Evolutionary conservation across 2,888 invertebrate species (phyloP), one percentile per base, ranked within the genome.

Genomic region (Troides oblongomaculatus): DNA sequence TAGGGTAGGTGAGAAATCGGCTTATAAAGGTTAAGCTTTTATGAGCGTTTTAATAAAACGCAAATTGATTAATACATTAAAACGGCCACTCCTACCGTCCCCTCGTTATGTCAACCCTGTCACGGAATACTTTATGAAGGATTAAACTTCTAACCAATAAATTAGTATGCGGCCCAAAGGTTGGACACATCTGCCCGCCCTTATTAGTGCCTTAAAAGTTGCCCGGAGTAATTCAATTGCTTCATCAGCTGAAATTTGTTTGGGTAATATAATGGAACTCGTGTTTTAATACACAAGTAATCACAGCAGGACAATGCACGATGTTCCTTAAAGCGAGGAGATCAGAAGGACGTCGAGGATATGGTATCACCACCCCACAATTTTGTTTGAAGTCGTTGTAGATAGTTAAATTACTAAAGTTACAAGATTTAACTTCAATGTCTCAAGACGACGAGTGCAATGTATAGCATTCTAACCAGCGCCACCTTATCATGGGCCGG

Each of bases 1-100:
- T 21, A 62, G 17, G 7, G 7, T 25, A 82, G 80, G 81, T 84
- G 84, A 84, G 82, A 82, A 85, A 85, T 84, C 79, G 73, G 75
- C 56, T 65, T 69, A 62, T 46, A 65, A 57, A 43, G 57, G 57
- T 64, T 61, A 14, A 62, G 17, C 18, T 56, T 61, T 60, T 21
- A 59, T 50, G 60, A 25, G 12, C 25, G 39, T 66, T 66, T 50
- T 70, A 59, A 62, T 70, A 66, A 70, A 70, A 70, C 63, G 53
- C 6, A 36, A 56, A 56, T 25, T 39, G 56, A 67, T 61, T 64
- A 64, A 67, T 70, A 57, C 66, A 67, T 70, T 64, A 66, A 43
- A 70, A 36, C 53, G 58, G 23, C 65, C 66, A 60, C 59, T 60
- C 61, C 64, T 64, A n/a, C 64, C 43, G 53, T 53, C 39, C 70